Conservation (phyloP, 2,888 invertebrate genomes). For the Pachydiplax longipennis region DNA sequence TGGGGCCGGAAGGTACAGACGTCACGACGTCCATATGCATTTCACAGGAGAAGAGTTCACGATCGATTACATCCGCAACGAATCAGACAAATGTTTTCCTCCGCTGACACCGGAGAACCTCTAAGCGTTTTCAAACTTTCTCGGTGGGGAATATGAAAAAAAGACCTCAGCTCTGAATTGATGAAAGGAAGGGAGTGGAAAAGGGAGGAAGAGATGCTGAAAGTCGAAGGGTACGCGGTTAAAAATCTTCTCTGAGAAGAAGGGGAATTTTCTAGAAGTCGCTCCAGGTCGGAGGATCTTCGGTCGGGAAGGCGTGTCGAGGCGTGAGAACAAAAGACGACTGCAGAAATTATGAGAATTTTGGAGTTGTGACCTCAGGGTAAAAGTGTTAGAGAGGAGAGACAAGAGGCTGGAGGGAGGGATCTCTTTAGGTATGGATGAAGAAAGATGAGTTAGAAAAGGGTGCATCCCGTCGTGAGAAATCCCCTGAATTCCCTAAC, state of each 20-base stretch:
- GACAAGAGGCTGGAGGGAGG: background rate
- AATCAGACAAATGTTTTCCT: slow-evolving; percentile 32
- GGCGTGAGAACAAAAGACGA: slow-evolving; percentile 23
- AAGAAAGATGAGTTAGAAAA: background rate
- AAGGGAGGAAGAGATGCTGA: background rate
- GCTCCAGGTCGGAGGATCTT: slow-evolving; percentile 19
- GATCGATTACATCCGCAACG: slow-evolving; percentile 24
- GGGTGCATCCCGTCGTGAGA: background rate
- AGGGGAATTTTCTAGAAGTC: slow-evolving; percentile 20
- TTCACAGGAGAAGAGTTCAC: background rate
- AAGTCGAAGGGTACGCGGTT: background rate
- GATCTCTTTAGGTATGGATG: background rate
- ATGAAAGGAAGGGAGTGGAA: background rate
- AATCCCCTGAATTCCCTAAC: background rate
- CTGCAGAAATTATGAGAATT: slow-evolving; percentile 36
- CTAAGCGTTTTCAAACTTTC: slow-evolving; percentile 32
- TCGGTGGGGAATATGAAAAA: background rate
- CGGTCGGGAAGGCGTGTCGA: slow-evolving; percentile 19
- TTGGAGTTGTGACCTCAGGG: slow-evolving; percentile 30
- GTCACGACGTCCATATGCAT: background rate
- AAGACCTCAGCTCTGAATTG: background rate
- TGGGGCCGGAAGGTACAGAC: too few species aligned
- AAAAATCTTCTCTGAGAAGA: background rate
- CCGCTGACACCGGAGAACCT: slow-evolving; percentile 10
- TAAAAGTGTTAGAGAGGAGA: background rate